phyloP scores from a whole-genome alignment of 2,797 vertebrate species.

The Moxostoma hubbsi region DNA sequence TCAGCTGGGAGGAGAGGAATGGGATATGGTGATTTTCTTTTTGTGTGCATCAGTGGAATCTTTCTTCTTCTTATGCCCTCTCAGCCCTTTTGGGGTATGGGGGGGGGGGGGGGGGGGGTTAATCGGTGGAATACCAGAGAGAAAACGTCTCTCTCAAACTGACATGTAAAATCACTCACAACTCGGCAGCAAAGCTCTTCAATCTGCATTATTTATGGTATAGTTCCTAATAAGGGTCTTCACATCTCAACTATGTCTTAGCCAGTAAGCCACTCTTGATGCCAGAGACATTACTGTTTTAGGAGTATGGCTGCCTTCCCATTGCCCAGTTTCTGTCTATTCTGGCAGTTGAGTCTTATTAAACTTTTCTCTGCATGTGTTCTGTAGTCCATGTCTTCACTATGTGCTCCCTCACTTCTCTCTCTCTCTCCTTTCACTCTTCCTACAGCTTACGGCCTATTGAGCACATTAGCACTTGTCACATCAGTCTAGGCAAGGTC shows the following conservation, averaged over 20 bases:
- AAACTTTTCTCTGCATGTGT: conserved; percentile 54
- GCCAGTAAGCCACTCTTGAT: not conserved
- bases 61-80: too few species aligned
- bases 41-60: not conserved
- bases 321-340: conserved; percentile 3
- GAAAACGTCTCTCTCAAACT: not conserved
- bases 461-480: conserved; percentile 66
- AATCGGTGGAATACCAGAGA: not conserved
- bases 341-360: conserved; percentile 49
- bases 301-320: conserved; percentile 5
- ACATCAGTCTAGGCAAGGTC: conserved; percentile 49
- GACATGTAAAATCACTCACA: conserved; percentile 22
- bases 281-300: conserved; percentile 37
- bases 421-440: conserved; percentile 34
- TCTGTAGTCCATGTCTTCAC: conserved; percentile 59
- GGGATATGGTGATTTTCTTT: not conserved
- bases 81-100: too few species aligned
- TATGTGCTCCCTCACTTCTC: conserved; percentile 51
- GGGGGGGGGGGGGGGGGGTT: too few species aligned
- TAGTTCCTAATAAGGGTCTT: conserved; percentile 12
- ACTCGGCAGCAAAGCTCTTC: conserved; percentile 12
- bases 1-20: conserved; percentile 21
- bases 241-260: not conserved
- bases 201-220: conserved; percentile 15
- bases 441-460: conserved; percentile 61